Evolutionary conservation across 2,113 vertebrate species (phyloP).

Genomic region (Spilogale gracilis): DNA sequence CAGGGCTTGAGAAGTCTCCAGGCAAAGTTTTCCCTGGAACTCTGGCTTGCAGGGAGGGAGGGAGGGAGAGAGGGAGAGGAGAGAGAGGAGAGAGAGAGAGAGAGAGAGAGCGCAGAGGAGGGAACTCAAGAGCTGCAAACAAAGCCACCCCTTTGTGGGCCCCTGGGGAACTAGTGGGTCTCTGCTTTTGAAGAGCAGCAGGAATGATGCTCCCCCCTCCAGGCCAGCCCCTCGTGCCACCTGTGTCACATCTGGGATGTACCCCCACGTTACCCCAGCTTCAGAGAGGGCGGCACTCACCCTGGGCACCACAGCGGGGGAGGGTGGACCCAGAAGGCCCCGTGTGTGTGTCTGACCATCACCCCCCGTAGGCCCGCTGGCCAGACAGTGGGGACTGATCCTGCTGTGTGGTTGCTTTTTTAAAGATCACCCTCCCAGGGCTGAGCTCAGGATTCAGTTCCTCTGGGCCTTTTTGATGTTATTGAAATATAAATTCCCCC

Average conservation of each 20-base stretch:
- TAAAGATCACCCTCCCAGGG: neutral
- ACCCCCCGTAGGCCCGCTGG: accelerated
- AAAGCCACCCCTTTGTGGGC: neutral
- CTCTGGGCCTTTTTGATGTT: neutral
- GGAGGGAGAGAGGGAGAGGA: neutral
- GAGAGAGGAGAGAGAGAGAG: neutral
- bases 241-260: accelerated
- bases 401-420: neutral
- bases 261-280: neutral
- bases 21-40: conserved; percentile 64
- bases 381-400: neutral
- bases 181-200: neutral
- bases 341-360: neutral
- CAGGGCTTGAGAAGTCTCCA: conserved; percentile 47
- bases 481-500: neutral
- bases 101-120: neutral
- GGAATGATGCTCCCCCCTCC: neutral
- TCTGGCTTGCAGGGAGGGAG: neutral
- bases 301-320: neutral
- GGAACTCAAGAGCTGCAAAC: neutral
- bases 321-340: too few species aligned
- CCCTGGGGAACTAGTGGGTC: neutral
- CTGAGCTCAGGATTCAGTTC: neutral
- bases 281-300: neutral
- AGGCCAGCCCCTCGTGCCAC: accelerated